Conservation (phyloP, 2,113 vertebrate genomes). For the Psittacula cyanocephala region DNA sequence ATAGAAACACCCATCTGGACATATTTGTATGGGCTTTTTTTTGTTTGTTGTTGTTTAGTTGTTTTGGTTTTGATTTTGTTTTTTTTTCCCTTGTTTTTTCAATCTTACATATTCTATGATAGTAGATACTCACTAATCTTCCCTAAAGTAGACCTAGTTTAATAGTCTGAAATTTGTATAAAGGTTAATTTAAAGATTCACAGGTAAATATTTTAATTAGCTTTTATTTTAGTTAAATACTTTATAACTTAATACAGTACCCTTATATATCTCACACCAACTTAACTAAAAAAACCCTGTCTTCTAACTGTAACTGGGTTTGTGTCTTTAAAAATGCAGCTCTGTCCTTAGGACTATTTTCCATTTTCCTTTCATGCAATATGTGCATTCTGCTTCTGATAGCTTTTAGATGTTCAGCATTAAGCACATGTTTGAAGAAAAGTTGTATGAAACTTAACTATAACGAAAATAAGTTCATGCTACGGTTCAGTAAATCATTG, state of each 20-base stretch:
- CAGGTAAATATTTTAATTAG: background rate
- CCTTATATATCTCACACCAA: background rate
- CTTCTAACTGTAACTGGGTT: background rate
- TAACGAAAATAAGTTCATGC: background rate
- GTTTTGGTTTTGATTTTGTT: background rate
- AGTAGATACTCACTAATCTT: background rate
- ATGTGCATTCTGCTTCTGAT: constrained; percentile 37
- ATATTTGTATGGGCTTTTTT: background rate
- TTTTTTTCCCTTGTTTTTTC: background rate
- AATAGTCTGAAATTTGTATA: background rate
- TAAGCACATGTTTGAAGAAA: constrained; percentile 47
- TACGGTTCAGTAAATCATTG: background rate
- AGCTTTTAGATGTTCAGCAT: background rate
- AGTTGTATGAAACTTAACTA: background rate
- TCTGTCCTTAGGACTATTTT: background rate
- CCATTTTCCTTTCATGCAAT: constrained; percentile 44
- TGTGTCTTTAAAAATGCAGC: background rate
- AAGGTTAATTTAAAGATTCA: background rate
- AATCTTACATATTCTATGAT: background rate
- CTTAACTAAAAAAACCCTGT: background rate
- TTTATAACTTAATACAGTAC: background rate
- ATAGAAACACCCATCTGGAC: background rate
- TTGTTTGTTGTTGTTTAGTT: background rate
- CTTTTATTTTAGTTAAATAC: background rate
- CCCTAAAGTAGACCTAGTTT: background rate